Evolutionary conservation across 2,113 vertebrate species (phyloP), one percentile per base, ranked within the genome.

Genomic region (Dryoscopus gambensis): DNA sequence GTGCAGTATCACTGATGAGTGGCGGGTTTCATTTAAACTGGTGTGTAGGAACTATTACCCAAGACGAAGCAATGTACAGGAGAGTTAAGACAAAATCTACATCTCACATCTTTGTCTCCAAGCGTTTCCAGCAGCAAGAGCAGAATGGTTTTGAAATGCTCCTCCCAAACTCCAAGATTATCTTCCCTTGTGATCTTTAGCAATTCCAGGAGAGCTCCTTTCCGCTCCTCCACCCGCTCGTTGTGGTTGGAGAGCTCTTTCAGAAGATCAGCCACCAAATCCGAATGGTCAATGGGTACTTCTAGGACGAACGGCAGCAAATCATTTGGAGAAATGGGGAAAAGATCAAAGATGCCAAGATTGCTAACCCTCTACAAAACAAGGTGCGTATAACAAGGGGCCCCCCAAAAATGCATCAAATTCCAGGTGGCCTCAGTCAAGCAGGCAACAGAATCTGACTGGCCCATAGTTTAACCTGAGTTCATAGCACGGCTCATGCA

Each of bases 231-330:
- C 24, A 99, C 98, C 1, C 99, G 98, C 95, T 99, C 99, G 0
- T 99, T 99, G 98, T 99, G 99, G 97, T 99, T 99, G 94, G 99
- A 99, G 93, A 99, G 98, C 78, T 99, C 99, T 96, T 99, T 99
- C 76, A 99, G 98, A 55, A 99, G 98, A 96, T 99, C 99, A 5
- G 99, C 99, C 50, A 99, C 99, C 98, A 99, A 95, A 98, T 99
- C 99, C 1, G 99, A 99, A 96, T 98, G 99, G 97, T 99, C 98
- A 85, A 99, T 98, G 91, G 98, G 97, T 60, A 98, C 98, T 99
- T 97, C 68, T 93, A 75, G 75, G 92, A 84, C 75, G 97, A 89
- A 96, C 21, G 46, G 62, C 39, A 81, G 55, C 40, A 86, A 90
- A 83, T 91, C 63, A 97, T 78, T 95, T 59, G 81, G 84, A 73